Evolutionary conservation across 2,113 vertebrate genomes (phyloP).

Genomic region (Jaculus jaculus): DNA sequence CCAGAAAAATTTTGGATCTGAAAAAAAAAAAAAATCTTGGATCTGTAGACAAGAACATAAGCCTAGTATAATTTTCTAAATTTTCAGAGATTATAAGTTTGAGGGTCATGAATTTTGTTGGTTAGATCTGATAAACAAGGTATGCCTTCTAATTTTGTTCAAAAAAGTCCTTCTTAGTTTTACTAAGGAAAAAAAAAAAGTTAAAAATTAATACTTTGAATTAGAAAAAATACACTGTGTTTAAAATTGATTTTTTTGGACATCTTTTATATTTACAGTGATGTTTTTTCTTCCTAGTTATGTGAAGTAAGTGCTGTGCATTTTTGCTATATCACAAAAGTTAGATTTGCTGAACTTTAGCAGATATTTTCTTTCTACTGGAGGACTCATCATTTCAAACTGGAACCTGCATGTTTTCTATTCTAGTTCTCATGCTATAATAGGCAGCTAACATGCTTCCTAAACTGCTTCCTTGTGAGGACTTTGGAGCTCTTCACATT

Average conservation of each 20-base stretch:
- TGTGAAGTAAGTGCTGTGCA: not conserved
- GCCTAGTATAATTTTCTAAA: constrained; percentile 31
- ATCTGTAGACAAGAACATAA: not conserved
- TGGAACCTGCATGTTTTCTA: constrained; percentile 10
- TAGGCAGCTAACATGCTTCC: not conserved
- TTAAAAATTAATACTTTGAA: constrained; percentile 16
- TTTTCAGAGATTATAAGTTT: not conserved
- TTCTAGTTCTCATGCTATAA: not conserved
- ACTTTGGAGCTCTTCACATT: constrained; percentile 60
- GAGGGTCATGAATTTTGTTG: constrained; percentile 12
- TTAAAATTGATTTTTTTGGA: constrained; percentile 24
- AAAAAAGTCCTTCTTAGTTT: constrained; percentile 41
- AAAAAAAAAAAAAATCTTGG: constrained; percentile 19
- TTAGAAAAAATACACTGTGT: constrained; percentile 19
- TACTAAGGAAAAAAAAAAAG: not conserved
- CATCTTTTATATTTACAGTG: constrained; percentile 14
- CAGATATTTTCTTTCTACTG: constrained; percentile 79
- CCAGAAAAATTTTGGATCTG: too few relatives aligned
- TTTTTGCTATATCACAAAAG: constrained; percentile 10
- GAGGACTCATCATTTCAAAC: constrained; percentile 75
- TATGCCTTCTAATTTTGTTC: constrained; percentile 5
- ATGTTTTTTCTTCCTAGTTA: not conserved
- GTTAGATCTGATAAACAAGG: constrained; percentile 22
- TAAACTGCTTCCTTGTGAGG: constrained; percentile 47
- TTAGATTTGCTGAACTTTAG: not conserved